phyloP scores from a whole-genome alignment of 2,888 invertebrate species.

The Ctena decussata region DNA sequence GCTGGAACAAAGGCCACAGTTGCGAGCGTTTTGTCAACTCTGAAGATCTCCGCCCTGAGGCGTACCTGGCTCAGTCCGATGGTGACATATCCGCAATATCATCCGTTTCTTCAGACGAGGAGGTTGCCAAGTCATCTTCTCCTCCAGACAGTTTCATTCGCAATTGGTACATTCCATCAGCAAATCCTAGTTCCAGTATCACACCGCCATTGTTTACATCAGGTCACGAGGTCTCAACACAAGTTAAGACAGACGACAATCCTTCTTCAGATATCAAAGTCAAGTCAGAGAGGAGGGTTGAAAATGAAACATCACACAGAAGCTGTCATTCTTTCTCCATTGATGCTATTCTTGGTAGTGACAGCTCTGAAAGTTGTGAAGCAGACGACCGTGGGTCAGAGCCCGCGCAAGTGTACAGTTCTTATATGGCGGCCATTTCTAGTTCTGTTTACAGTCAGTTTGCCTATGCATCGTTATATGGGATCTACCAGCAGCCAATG shows the following conservation, averaged over 20 bases:
- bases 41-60: constrained; percentile 48
- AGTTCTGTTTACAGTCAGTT: constrained; percentile 2
- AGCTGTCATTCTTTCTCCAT: constrained; percentile 52
- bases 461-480: background rate
- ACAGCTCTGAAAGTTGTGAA: background rate
- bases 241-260: constrained; percentile 8
- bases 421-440: background rate
- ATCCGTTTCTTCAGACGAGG: background rate
- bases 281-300: background rate
- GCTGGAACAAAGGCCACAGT: constrained; percentile 23
- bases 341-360: constrained; percentile 31
- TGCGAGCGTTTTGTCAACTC: constrained; percentile 45
- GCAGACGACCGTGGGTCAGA: background rate
- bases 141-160: background rate
- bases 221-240: background rate
- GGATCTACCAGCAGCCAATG: constrained; percentile 5
- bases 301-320: background rate
- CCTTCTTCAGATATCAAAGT: background rate
- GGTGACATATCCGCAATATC: background rate
- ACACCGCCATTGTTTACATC: background rate
- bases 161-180: background rate
- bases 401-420: constrained; percentile 34
- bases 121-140: background rate
- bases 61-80: background rate
- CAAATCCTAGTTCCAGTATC: background rate